These are phyloP conservation scores for Apis cerana DNA, from an alignment of 1,140 invertebrate species.

Conservation along the genomic window DNA sequence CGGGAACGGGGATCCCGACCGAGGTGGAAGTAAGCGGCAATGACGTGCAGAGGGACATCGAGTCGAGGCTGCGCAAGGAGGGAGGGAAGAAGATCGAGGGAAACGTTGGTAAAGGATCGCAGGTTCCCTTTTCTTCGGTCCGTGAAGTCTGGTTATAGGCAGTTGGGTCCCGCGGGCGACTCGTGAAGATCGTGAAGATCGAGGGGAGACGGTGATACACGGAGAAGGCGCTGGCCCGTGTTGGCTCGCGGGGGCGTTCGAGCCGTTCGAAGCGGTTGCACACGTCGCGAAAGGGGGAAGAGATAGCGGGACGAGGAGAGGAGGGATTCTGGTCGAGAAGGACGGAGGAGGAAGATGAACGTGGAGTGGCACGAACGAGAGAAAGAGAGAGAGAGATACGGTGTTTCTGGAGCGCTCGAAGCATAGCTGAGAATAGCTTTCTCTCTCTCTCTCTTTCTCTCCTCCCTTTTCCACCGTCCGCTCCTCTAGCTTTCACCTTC, in stretches of 20 bases:
- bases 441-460: conserved; percentile 30
- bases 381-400: conserved; percentile 44
- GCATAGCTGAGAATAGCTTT: conserved; percentile 64
- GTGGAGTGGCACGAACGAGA: conserved; percentile 21
- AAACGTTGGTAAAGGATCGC: conserved; percentile 31
- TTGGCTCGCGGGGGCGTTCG: conserved; percentile 71
- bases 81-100: not conserved
- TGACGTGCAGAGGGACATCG: not conserved
- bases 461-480: conserved; percentile 6
- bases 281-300: conserved; percentile 41
- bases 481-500: not conserved
- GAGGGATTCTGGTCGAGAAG: not conserved
- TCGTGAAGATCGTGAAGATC: conserved; percentile 74
- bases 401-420: conserved; percentile 51
- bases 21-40: too few species aligned
- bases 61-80: not conserved
- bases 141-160: conserved; percentile 62
- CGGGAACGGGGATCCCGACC: too few species aligned
- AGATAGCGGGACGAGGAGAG: conserved; percentile 12
- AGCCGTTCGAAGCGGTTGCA: conserved; percentile 63
- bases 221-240: conserved; percentile 62
- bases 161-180: conserved; percentile 63
- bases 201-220: conserved; percentile 63
- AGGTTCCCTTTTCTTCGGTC: conserved; percentile 47
- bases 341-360: conserved; percentile 46